Evolutionary conservation across 2,888 invertebrate species (phyloP), one percentile per base, ranked within the genome.

Genomic region (Ectobius pallidus): DNA sequence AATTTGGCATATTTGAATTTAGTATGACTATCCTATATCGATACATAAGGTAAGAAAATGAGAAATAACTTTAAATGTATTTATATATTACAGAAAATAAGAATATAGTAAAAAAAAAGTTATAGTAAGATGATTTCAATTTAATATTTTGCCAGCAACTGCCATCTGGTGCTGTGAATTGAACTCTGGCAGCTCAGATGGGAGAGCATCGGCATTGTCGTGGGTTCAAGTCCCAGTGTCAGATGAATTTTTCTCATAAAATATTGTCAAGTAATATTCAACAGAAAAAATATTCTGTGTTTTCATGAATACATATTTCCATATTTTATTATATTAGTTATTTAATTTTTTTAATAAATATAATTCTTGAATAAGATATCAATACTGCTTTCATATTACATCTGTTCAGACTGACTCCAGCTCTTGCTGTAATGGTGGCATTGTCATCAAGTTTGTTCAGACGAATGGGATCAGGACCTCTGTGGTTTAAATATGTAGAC

Each of bases 401-500:
- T 32, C 1, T 62, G 20, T 46, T 7, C 22, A 73, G 73, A 22
- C 39, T 73, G 39, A 70, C 73, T 22, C 49, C 58, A 16, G 34
- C 52, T 14, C 52, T 46, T 52, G 70, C 70, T 6, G 14, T 73
- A 46, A 46, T 62, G 42, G 39, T 73, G n/a, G 61, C 42, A 18
- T 39, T 73, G 20, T 42, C 22, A 14, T 34, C 70, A 1, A 70
- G 44, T 2, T 25, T 61, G 49, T 70, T 49, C 16, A 55, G 32
- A n/a, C 63, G 49, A 6, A 11, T 73, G n/a, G 63, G 52, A 11
- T 18, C 14, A 16, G 73, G 73, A 6, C 73, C 73, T 25, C n/a
- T 63, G 52, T 70, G 70, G 73, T 18, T 46, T 32, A 7, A 14
- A 0, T 20, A 42, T 25, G 70, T 73, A 3, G 49, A 18, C 18